These are phyloP conservation scores for Coreoperca whiteheadi DNA, from an alignment of 2,113 vertebrate genomes.

Conservation along the genomic window DNA sequence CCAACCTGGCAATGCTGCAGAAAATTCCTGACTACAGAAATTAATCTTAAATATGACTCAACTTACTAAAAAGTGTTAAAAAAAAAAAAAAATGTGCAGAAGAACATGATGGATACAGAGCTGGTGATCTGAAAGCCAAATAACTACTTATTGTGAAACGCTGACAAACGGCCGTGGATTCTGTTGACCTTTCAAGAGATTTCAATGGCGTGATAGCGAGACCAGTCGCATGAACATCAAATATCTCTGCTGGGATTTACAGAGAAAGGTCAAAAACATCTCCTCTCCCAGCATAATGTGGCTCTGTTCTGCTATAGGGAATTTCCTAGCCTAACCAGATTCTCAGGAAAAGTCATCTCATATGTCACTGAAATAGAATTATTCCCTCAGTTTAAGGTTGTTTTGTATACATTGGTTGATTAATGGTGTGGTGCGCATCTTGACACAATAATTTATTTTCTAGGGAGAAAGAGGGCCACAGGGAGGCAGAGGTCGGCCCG, in stretches of 20 bases:
- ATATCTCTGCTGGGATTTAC: background rate
- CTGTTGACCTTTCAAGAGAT: background rate
- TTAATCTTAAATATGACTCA: background rate
- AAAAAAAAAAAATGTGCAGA: background rate
- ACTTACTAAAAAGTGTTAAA: background rate
- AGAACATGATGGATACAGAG: background rate
- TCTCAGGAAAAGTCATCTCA: conserved; percentile 21
- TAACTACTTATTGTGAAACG: background rate
- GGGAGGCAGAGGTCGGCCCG: conserved; percentile 66
- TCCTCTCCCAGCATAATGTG: background rate
- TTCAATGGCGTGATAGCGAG: background rate
- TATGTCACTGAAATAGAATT: background rate
- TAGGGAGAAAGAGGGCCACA: conserved; percentile 71
- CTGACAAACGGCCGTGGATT: background rate
- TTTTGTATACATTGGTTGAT: conserved; percentile 21
- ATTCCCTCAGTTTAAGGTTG: background rate
- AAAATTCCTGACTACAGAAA: background rate
- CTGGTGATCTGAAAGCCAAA: background rate
- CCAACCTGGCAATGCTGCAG: background rate
- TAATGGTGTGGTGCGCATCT: conserved; percentile 19
- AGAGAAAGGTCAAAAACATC: background rate
- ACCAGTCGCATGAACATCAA: background rate
- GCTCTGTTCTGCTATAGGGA: background rate
- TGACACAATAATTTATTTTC: conserved; percentile 49
- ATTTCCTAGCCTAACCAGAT: background rate